Percentiles rank a stretch among this genome's conserved stretches.
Evolutionary conservation across 2,888 invertebrate species (phyloP).

Genomic region (Parapristionchus giblindavisi): DNA sequence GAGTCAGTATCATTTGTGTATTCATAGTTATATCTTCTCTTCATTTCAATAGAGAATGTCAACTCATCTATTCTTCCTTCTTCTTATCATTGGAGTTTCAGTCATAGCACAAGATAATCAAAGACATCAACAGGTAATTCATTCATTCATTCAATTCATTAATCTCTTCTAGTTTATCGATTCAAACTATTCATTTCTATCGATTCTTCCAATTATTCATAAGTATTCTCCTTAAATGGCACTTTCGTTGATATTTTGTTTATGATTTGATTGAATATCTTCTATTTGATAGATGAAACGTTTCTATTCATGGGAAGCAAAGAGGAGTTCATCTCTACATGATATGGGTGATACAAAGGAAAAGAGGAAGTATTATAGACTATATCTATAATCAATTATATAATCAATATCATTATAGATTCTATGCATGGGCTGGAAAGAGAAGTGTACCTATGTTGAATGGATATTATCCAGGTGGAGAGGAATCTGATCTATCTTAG

Average conservation of each 20-base stretch:
- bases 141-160: too few species aligned
- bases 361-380: conserved; percentile 5
- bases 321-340: neutral
- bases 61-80: conserved; percentile 21
- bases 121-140: conserved; percentile 1
- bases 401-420: conserved; percentile 1
- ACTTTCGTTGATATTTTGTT: too few species aligned
- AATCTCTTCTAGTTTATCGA: too few species aligned
- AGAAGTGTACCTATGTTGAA: neutral
- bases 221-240: too few species aligned
- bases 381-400: neutral
- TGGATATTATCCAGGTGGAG: neutral
- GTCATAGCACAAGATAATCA: conserved; percentile 13
- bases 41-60: conserved; percentile 26
- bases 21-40: neutral
- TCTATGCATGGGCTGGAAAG: conserved; percentile 34
- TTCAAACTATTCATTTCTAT: too few species aligned
- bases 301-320: conserved; percentile 34
- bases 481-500: conserved; percentile 13
- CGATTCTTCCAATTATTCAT: too few species aligned
- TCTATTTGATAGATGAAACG: conserved; percentile 29
- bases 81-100: conserved; percentile 8
- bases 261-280: too few species aligned
- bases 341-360: conserved; percentile 3
- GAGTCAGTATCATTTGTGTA: neutral